These are phyloP conservation scores for Astreopora myriophthalma DNA, from an alignment of 64 coral and sea anemone species.

Conservation along the genomic window DNA sequence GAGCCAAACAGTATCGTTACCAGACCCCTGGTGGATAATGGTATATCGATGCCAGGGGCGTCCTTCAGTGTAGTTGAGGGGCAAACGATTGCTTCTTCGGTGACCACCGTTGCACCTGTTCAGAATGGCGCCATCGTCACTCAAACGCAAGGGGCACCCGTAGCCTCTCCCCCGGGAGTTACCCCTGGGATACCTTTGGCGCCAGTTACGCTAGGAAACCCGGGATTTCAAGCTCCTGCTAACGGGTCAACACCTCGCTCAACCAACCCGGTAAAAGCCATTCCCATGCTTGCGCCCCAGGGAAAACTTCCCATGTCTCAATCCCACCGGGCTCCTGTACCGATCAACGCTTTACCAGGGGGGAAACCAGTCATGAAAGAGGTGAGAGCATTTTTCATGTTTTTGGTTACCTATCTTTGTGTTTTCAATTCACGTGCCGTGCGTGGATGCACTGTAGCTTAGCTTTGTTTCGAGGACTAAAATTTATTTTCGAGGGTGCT, in stretches of 20 bases:
- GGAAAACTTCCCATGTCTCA: constrained; percentile 35
- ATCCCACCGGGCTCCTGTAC: neutral
- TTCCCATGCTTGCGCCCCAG: constrained; percentile 22
- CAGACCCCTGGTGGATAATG: constrained; percentile 32
- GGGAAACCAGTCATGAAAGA: constrained; percentile 46
- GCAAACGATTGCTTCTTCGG: neutral
- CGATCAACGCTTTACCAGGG: constrained; percentile 33
- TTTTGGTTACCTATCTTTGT: neutral
- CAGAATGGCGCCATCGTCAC: constrained; percentile 20
- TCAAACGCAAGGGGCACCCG: constrained; percentile 33
- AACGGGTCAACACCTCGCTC: constrained; percentile 28
- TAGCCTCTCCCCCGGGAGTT: constrained; percentile 13
- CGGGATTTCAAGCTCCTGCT: constrained; percentile 50
- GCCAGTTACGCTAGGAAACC: constrained; percentile 34
- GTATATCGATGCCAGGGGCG: constrained; percentile 12
- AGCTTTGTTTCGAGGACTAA: too few relatives aligned
- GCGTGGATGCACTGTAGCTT: too few relatives aligned
- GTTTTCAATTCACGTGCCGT: too few relatives aligned
- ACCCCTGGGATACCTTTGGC: constrained; percentile 10
- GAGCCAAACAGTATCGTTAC: constrained; percentile 18
- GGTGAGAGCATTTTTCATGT: too few relatives aligned
- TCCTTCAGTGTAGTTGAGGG: constrained; percentile 8
- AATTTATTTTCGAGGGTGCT: too few relatives aligned
- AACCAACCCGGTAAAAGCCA: constrained; percentile 7
- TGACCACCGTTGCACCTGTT: neutral